phyloP scores from a whole-genome alignment of 2,113 vertebrate species.

The Calcarius ornatus region DNA sequence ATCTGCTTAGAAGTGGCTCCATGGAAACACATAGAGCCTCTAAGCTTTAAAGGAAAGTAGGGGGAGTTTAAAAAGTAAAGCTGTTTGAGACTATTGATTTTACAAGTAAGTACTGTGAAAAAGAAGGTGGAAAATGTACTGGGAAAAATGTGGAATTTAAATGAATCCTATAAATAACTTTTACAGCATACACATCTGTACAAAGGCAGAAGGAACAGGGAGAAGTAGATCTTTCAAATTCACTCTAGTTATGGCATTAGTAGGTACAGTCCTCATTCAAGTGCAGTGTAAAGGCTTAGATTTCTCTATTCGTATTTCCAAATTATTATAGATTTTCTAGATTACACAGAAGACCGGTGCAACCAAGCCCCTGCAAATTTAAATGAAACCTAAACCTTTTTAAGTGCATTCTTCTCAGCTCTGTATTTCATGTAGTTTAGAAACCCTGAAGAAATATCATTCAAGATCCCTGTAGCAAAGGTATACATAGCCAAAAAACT shows the following conservation, averaged over 20 bases:
- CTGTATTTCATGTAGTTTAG: neutral
- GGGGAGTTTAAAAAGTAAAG: slow-evolving; percentile 41
- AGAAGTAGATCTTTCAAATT: slow-evolving; percentile 47
- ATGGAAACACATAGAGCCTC: slow-evolving; percentile 28
- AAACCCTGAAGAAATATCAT: neutral
- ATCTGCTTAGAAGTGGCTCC: slow-evolving; percentile 34
- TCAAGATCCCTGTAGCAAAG: neutral
- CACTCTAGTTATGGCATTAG: neutral
- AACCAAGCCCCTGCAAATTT: neutral
- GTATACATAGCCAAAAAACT: neutral
- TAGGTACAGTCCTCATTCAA: neutral
- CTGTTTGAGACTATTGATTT: slow-evolving; percentile 64
- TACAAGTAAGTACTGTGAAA: slow-evolving; percentile 59
- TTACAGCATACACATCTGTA: slow-evolving; percentile 64
- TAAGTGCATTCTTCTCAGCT: neutral
- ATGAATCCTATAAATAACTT: slow-evolving; percentile 70
- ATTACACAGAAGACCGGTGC: neutral
- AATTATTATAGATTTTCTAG: neutral
- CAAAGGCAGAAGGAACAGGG: slow-evolving; percentile 33
- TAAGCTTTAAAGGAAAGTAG: slow-evolving; percentile 26
- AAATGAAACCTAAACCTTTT: neutral
- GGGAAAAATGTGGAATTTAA: slow-evolving; percentile 63
- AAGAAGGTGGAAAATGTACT: slow-evolving; percentile 64
- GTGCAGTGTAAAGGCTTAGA: neutral
- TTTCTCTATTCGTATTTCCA: slow-evolving; percentile 5